Evolutionary conservation across 2,888 invertebrate genomes (phyloP), one percentile per base, ranked within the genome.

Genomic region (Anagyrus pseudococci): DNA sequence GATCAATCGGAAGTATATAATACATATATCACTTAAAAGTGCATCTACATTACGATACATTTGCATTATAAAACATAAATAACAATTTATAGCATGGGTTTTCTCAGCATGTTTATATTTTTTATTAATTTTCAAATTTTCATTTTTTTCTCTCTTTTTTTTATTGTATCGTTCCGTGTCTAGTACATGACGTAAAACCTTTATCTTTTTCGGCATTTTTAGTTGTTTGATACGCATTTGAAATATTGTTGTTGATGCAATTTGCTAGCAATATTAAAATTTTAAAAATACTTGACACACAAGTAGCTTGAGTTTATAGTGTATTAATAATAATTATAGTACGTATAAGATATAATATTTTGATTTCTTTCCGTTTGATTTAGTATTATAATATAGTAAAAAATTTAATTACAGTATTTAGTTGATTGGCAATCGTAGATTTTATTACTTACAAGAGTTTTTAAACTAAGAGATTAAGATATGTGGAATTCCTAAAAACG

Each of bases 1-100:
- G 54, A 66, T 66, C 66, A 63, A 60, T 63, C 63, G 60, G 66
- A 66, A 66, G 66, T 66, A 63, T 66, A 66, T 62, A n/a, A 56
- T 60, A 66, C 66, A 66, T 66, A 61, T 43, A 29, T 66, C 66
- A 66, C 62, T 59, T 53, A 33, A 50, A 62, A 61, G 23, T 65
- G 58, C 58, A 62, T 62, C 50, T 52, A 59, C 58, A 62, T 65
- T 65, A 56, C 41, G 43, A 61, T 58, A 54, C 64, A 65, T 65
- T 54, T 64, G 64, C 60, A 61, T 64, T 49, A 47, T 19, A 49
- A 40, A 50, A 49, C 49, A 47, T 25, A 57, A 37, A 25, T 50
- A 20, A 58, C 22, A 40, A 20, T 26, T 41, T 46, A 49, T 50
- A 29, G 65, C 65, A 65, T 62, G 65, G 23, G 19, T 50, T 57